Base-by-base conservation (phyloP, 1,140 invertebrate genomes). In the Heliothis virescens region DNA sequence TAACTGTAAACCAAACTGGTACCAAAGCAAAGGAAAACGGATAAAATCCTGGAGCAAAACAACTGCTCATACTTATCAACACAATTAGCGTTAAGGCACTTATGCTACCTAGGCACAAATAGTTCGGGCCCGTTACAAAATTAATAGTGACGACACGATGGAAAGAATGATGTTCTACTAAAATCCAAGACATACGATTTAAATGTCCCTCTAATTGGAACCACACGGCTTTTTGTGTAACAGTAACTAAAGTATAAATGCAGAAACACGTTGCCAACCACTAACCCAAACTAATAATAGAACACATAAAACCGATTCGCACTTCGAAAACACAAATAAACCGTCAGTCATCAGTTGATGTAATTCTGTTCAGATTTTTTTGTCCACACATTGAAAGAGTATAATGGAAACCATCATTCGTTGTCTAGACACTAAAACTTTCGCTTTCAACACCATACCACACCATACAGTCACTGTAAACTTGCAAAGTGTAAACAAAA, bases 281-380 rank as follows among this genome's bases (percentile, higher is more conserved):
- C 18, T 9, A 72, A 81, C 18, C 18, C 3, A 48, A 57, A 57
- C n/a, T 18, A 57, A 57, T 16, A 18, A 11, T 47, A 16, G 16
- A 47, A 16, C 7, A 5, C 26, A n/a, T n/a, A 10, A 48, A 48
- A 65, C 7, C 5, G 9, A 48, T 16, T 11, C 62, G 13, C 16
- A 48, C 15, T 65, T 9, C 34, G 11, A 15, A 18, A 16, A 47
- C 29, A 41, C 34, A 41, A 41, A 65, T 34, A 47, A 65, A 65
- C 29, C 11, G 62, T 18, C n/a, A 48, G 41, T 65, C 34, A 47
- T 47, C 41, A 41, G 12, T 48, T 11, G 16, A 9, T 10, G 62
- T n/a, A 18, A 3, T 65, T 16, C 16, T 67, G 63, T 67, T 41
- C n/a, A 18, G 16, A 16, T 13, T 67, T 65, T 63, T 48, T 67